Base-by-base conservation (phyloP, 2,797 vertebrate genomes). In the Gadopsis marmoratus region DNA sequence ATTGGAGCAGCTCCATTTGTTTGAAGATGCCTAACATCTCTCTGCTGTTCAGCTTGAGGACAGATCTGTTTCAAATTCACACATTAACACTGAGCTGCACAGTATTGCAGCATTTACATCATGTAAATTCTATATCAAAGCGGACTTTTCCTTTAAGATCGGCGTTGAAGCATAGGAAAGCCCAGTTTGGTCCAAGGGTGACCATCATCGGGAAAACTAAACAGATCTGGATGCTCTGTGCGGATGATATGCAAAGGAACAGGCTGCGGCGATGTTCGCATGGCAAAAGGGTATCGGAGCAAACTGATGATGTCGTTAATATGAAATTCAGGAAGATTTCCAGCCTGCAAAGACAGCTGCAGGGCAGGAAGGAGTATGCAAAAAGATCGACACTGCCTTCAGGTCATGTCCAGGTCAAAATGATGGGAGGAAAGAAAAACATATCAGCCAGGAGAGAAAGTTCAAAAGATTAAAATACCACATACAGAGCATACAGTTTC, bases 291-390 rank as follows among this genome's bases (percentile, higher is more conserved):
- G 76, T 69, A 89, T 79, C 58, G 45, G 65, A 83, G 58, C 76
- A 84, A 84, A 81, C 75, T 63, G 41, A 78, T 90, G 79, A 89
- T 76, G 71, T 84, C 83, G 86, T 59, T 29, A 76, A 73, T 78
- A 83, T 79, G 81, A 50, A 71, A 88, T 81, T 89, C 85, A 88
- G 88, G 86, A 93, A 89, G 83, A 51, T 72, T 77, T 82, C 55
- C 67, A 70, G n/a, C 3, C 4, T 63, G 4, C 26, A 56, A 43
- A 69, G 51, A 74, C 76, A 80, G 74, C 63, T 72, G 62, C 59
- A 54, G 51, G 58, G 41, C 41, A 86, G 79, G 67, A 79, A 81
- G 1, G 82, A 83, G 74, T 76, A 80, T 83, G 70, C 41, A 71
- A 85, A 73, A 58, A 59, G 35, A 77, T 4, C n/a, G 51, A 64